Conservation (phyloP, 2,113 vertebrate genomes). For the Camelus bactrianus region DNA sequence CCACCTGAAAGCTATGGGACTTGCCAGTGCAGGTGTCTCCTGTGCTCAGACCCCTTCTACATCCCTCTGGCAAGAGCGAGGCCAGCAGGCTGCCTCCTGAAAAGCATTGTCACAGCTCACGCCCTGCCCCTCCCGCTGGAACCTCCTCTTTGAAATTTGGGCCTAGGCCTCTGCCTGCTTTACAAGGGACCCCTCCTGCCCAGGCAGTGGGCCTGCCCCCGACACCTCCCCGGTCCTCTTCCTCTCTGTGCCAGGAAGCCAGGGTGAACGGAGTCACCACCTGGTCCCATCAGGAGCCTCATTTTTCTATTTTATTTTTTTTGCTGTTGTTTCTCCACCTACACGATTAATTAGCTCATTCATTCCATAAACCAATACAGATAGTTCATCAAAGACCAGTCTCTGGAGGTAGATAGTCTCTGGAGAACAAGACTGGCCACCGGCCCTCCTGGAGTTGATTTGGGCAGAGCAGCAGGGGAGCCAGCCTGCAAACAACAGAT, state of each 20-base stretch:
- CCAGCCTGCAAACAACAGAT: background rate
- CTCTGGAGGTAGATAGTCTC: background rate
- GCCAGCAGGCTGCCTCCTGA: background rate
- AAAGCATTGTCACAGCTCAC: background rate
- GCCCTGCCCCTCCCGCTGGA: background rate
- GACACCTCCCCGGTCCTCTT: background rate
- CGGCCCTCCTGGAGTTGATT: background rate
- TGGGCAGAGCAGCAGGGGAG: background rate
- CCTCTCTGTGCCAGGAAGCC: background rate
- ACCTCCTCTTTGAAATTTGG: background rate
- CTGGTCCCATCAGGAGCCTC: background rate
- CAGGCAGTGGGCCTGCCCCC: background rate
- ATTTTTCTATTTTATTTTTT: background rate
- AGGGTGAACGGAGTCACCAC: no score
- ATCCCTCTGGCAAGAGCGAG: background rate
- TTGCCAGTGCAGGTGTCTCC: background rate
- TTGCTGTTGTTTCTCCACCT: background rate
- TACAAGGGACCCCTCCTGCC: background rate
- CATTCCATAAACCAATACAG: background rate
- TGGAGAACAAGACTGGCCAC: background rate
- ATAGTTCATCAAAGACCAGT: background rate
- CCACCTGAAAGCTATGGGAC: background rate
- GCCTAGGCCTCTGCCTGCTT: background rate
- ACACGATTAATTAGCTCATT: background rate
- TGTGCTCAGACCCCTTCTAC: background rate